phyloP scores from a whole-genome alignment of 2,113 vertebrate species.

The Siniperca knerii region DNA sequence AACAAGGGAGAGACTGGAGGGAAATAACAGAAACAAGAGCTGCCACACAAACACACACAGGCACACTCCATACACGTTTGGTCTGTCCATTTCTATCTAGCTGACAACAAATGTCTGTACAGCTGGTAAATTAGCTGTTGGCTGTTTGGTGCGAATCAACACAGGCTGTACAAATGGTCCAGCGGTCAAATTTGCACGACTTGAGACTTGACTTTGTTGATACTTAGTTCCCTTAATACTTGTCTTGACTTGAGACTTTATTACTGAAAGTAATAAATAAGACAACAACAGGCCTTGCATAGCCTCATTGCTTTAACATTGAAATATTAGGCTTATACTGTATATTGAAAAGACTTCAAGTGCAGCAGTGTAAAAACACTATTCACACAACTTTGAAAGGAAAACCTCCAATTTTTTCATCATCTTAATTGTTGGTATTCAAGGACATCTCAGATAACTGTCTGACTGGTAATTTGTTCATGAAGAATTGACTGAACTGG shows the following conservation, averaged over 20 bases:
- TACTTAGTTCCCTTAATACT: neutral
- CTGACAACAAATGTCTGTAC: neutral
- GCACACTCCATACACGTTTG: neutral
- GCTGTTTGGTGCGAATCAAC: neutral
- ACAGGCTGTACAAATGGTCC: neutral
- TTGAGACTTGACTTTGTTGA: neutral
- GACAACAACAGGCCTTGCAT: neutral
- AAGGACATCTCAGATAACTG: neutral
- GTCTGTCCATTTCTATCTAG: neutral
- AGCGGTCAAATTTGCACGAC: neutral
- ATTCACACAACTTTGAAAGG: neutral
- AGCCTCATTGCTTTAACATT: neutral
- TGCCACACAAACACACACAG: neutral
- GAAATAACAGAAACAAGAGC: neutral
- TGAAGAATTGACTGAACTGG: neutral
- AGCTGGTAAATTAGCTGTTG: neutral
- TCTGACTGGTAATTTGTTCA: neutral
- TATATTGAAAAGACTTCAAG: neutral
- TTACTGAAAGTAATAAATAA: neutral
- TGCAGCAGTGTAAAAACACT: neutral
- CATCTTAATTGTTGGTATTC: neutral
- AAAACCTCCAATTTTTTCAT: neutral
- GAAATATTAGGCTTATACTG: neutral
- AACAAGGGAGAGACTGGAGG: neutral
- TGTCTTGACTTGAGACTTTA: neutral